These are phyloP conservation scores for Eciton burchellii DNA, from an alignment of 1,140 invertebrate species.

Conservation along the genomic window DNA sequence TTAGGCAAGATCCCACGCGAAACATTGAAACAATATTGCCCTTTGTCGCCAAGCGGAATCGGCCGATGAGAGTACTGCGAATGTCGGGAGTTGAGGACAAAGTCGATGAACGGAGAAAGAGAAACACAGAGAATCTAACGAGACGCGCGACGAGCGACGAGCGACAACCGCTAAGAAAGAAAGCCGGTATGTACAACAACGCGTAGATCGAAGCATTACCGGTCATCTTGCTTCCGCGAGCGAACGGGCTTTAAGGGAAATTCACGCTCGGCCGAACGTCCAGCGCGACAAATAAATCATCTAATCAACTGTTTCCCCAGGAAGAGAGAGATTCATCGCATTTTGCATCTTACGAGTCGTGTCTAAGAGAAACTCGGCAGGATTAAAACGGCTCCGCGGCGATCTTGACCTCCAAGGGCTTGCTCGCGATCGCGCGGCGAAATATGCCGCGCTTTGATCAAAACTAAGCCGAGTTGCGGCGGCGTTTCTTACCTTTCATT, in stretches of 20 bases:
- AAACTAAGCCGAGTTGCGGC: conserved; percentile 50
- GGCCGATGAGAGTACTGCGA: conserved; percentile 23
- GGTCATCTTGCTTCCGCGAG: not conserved
- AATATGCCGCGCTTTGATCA: conserved; percentile 40
- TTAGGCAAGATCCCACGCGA: conserved; percentile 37
- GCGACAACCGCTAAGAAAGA: conserved; percentile 26
- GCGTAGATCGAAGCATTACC: conserved; percentile 2
- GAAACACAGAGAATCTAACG: conserved; percentile 31
- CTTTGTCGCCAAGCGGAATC: conserved; percentile 35
- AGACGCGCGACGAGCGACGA: conserved; percentile 57
- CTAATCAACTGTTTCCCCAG: not conserved
- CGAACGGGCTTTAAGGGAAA: not conserved
- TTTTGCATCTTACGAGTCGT: not conserved
- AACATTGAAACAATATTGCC: conserved; percentile 46
- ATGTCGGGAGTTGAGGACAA: conserved; percentile 27
- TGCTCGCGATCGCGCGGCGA: conserved; percentile 17
- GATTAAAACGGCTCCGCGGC: too few species aligned
- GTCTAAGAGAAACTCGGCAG: too few species aligned
- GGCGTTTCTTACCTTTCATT: conserved; percentile 50
- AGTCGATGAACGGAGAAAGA: conserved; percentile 43
- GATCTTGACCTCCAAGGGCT: not conserved
- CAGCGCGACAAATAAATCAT: not conserved
- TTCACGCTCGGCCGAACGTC: not conserved
- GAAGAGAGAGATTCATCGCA: not conserved
- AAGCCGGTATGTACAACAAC: conserved; percentile 29